Evolutionary conservation across 2,888 invertebrate species (phyloP), one percentile per base, ranked within the genome.

Genomic region (Ypsolopha scabrella): DNA sequence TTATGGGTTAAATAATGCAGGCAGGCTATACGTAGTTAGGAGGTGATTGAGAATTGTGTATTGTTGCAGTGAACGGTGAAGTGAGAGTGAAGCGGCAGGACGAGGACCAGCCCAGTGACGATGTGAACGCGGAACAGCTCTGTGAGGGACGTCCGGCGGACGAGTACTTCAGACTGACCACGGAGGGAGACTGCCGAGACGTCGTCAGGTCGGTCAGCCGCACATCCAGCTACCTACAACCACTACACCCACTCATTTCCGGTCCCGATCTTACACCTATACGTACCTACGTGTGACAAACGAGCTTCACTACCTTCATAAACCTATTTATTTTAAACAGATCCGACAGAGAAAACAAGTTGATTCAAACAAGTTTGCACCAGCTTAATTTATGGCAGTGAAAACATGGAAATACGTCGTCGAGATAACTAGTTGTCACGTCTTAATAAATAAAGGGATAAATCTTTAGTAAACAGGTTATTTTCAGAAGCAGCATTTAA

Each of bases 101-200:
- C 35, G 89, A 89, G 0, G 93, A 93, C 35, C 82, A 82, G n/a
- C 81, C 71, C 24, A 89, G 88, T 53, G 86, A 83, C n/a, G 91
- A 91, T 3, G 80, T 82, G 53, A 91, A 81, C 58, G 87, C 95
- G 4, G 96, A 97, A 66, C 93, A 95, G 76, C 89, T 95, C 50
- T 97, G 97, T 78, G 91, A 93, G 60, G 93, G 94, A 67, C 90
- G 96, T 63, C 94, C 96, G 4, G 94, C 93, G 13, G 96, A 96
- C 69, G 96, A 97, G 80, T 97, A 96, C 87, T 97, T 97, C 89
- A 91, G 97, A 60, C 87, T 96, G 62, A 88, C 90, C 60, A 90
- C 92, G 50, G 94, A 94, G 34, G 92, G 93, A 57, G 96, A 97
- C 81, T 97, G 97, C 81, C 91, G 96, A 64, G 96, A 96, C 78